These are phyloP conservation scores for Pandemis cinnamomeana DNA, from an alignment of 2,888 invertebrate genomes.

Conservation along the genomic window DNA sequence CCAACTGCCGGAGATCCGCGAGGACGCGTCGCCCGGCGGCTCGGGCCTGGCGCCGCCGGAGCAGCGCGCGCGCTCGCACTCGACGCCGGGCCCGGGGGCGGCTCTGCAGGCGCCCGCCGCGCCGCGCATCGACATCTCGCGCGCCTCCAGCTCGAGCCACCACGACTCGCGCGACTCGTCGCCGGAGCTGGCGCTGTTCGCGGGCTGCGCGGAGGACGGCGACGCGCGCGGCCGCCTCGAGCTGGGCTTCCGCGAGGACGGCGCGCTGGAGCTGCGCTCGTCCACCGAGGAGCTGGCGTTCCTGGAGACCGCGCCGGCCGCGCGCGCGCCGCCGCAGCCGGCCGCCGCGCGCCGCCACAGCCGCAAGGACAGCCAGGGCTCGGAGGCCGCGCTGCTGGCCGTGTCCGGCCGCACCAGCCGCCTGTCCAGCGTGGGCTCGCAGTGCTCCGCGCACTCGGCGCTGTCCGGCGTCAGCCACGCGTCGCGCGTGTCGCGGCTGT, in stretches of 20 bases:
- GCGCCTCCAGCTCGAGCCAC: slow-evolving; percentile 94
- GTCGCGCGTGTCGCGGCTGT: slow-evolving; percentile 71
- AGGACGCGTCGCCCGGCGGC: slow-evolving; percentile 63
- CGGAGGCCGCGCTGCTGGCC: slow-evolving; percentile 90
- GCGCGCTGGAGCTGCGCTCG: slow-evolving; percentile 92
- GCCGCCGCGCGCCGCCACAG: slow-evolving; percentile 81
- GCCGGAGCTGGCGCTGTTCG: slow-evolving; percentile 92
- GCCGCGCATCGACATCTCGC: slow-evolving; percentile 94
- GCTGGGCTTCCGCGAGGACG: slow-evolving; percentile 89
- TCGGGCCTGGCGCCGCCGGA: slow-evolving; percentile 59
- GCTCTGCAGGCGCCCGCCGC: slow-evolving; percentile 87
- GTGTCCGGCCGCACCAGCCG: slow-evolving; percentile 93
- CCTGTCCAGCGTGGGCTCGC: slow-evolving; percentile 92
- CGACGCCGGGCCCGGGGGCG: slow-evolving; percentile 64
- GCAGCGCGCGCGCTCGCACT: slow-evolving; percentile 75
- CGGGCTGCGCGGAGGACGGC: slow-evolving; percentile 68
- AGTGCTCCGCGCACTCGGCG: slow-evolving; percentile 86
- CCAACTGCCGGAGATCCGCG: slow-evolving; percentile 83
- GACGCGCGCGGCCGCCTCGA: slow-evolving; percentile 66
- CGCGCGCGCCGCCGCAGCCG: slow-evolving; percentile 37
- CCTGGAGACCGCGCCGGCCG: slow-evolving; percentile 84
- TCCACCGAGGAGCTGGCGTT: slow-evolving; percentile 95
- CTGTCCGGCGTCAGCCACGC: slow-evolving; percentile 67
- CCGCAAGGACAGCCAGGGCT: slow-evolving; percentile 89
- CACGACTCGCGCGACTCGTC: slow-evolving; percentile 94